Percentiles rank a stretch among this genome's conserved stretches.
Conservation (phyloP, 2,888 invertebrate genomes). For the Drosophila colorata region DNA sequence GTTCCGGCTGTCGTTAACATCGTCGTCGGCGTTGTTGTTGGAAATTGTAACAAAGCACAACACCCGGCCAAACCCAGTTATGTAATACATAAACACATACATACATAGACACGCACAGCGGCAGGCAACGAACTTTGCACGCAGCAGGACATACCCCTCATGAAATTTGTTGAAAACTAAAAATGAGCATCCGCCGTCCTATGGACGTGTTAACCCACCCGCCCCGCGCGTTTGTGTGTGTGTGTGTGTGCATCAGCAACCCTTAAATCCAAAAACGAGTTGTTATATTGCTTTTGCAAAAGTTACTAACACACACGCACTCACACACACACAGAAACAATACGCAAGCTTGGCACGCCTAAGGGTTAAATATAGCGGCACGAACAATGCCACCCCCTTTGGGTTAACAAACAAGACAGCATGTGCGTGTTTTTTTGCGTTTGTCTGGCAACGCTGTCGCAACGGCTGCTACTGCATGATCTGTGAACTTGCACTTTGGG, state of each 20-base stretch:
- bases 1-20: constrained; percentile 24
- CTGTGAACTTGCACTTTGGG: constrained; percentile 52
- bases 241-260: constrained; percentile 50
- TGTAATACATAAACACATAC: constrained; percentile 61
- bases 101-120: constrained; percentile 11
- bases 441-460: constrained; percentile 55
- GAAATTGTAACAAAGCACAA: constrained; percentile 67
- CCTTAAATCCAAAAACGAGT: constrained; percentile 61
- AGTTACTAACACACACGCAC: constrained; percentile 24
- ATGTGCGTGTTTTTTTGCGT: constrained; percentile 13
- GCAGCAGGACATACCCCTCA: constrained; percentile 44
- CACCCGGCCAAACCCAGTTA: constrained; percentile 75
- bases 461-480: constrained; percentile 44
- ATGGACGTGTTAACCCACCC: constrained; percentile 25
- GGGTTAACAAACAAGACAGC: constrained; percentile 29
- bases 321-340: constrained; percentile 8
- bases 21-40: constrained; percentile 13
- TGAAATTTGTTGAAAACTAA: constrained; percentile 41
- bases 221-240: constrained; percentile 5
- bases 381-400: constrained; percentile 68
- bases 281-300: constrained; percentile 72
- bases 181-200: constrained; percentile 66
- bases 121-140: constrained; percentile 34
- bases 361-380: constrained; percentile 67
- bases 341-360: constrained; percentile 32